These are phyloP conservation scores for Papilio glaucus DNA, from an alignment of 1,140 invertebrate genomes.

Conservation along the genomic window DNA sequence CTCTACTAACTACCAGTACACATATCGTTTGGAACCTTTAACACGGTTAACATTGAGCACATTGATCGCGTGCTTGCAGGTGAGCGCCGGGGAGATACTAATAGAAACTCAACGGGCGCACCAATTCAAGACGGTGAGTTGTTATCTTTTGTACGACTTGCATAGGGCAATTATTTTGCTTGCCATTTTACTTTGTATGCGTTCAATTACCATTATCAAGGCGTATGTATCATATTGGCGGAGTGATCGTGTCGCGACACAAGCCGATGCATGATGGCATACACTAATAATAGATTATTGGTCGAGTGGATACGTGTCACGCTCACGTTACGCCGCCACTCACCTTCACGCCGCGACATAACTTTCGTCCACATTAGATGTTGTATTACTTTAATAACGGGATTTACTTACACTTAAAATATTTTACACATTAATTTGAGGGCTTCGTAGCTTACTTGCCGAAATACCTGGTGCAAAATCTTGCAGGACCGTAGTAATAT, in stretches of 20 bases:
- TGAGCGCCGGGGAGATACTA: conserved; percentile 79
- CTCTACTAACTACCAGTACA: not conserved
- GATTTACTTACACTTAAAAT: not conserved
- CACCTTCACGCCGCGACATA: conserved; percentile 63
- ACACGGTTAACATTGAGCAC: conserved; percentile 70
- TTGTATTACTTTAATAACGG: conserved; percentile 34
- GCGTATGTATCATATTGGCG: conserved; percentile 37
- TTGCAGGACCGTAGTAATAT: not conserved
- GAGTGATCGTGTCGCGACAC: conserved; percentile 50
- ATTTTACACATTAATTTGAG: not conserved
- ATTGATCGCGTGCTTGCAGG: conserved; percentile 81
- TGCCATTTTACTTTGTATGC: conserved; percentile 39
- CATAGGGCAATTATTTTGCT: conserved; percentile 39
- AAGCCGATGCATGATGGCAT: conserved; percentile 67
- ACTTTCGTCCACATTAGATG: conserved; percentile 55
- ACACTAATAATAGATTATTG: conserved; percentile 60
- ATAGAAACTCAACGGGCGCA: conserved; percentile 76
- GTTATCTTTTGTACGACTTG: conserved; percentile 45
- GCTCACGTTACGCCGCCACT: conserved; percentile 56
- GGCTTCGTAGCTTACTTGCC: not conserved
- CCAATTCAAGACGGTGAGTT: conserved; percentile 79
- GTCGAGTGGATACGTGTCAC: conserved; percentile 51
- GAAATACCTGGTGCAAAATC: not conserved
- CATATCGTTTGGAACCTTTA: not conserved
- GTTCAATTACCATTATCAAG: conserved; percentile 36